Evolutionary conservation across 2,888 invertebrate genomes (phyloP).

Genomic region (Nemapogon koenigi): DNA sequence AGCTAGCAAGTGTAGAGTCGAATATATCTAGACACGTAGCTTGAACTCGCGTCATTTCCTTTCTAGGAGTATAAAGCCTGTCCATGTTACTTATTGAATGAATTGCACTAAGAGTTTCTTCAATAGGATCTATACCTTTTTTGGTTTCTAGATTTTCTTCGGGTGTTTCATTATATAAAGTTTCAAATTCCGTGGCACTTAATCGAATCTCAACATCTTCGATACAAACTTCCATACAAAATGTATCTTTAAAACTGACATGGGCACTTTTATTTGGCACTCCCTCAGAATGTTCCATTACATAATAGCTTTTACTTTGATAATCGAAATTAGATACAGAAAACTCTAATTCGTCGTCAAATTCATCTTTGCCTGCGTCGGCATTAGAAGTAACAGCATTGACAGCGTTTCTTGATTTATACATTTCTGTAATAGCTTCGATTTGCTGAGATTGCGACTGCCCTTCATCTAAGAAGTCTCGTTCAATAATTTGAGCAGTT

Average conservation of each 20-base stretch:
- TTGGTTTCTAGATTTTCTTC: conserved; percentile 15
- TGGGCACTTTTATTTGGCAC: conserved; percentile 21
- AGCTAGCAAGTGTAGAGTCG: conserved; percentile 51
- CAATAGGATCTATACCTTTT: not conserved
- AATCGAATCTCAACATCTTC: conserved; percentile 44
- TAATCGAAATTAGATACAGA: conserved; percentile 38
- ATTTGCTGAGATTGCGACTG: not conserved
- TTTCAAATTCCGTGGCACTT: conserved; percentile 32
- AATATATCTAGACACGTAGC: conserved; percentile 45
- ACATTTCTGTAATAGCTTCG: not conserved
- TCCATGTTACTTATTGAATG: conserved; percentile 38
- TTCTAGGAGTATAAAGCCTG: conserved; percentile 44
- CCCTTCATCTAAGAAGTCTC: conserved; percentile 39
- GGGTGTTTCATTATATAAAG: conserved; percentile 29
- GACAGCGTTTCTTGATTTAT: conserved; percentile 7
- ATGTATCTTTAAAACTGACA: conserved; percentile 42
- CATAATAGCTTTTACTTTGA: conserved; percentile 34
- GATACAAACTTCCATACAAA: conserved; percentile 47
- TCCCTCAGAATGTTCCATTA: conserved; percentile 27
- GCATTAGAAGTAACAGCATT: conserved; percentile 10
- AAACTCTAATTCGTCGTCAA: conserved; percentile 35
- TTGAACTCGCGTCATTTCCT: conserved; percentile 28
- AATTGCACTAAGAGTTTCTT: conserved; percentile 43
- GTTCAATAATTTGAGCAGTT: conserved; percentile 52
- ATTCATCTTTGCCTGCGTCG: conserved; percentile 28